Base-by-base conservation (phyloP, 2,797 vertebrate species). In the Otolemur crassicaudatus region DNA sequence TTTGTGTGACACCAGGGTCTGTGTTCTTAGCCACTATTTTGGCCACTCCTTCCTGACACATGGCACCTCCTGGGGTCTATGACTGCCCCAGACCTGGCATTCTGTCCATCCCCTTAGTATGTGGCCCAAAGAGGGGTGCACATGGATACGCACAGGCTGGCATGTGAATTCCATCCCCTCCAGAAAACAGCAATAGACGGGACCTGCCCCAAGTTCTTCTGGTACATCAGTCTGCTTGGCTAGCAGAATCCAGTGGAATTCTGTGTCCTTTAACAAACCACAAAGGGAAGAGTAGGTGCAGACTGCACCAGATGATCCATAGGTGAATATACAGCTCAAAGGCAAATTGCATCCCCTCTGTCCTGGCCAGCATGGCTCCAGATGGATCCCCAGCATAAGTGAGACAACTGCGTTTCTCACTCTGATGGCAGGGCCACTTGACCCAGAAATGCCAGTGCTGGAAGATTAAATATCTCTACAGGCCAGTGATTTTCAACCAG, bases 371-470 rank as follows among this genome's bases (percentile, higher is more conserved):
- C 31, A 3, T 11, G n/a, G 67, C 12, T 2, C 43, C 53, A n/a
- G 69, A 5, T 0, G 2, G 58, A 29, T 16, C 40, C 25, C 5
- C 4, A 29, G 43, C 17, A 6, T 0, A 29, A 56, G 88, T 1
- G 40, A n/a, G 27, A 69, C 13, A 25, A 27, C 37, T 23, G 1
- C 13, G n/a, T 22, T 89, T 23, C 40, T 40, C 6, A 1, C 20
- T 23, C 40, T 22, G 14, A 61, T 12, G 13, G 34, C 87, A 34
- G 3, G 3, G 43, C 60, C 60, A 22, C 40, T 58, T 46, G 73
- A 13, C 53, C 34, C 73, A 29, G 77, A 84, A 88, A 85, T 60
- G 46, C 77, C 94, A 43, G 60, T 1, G 1, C 46, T 40, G 14
- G 61, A 67, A 8, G 56, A 37, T 49, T 60, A 75, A 75, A 20